These are phyloP conservation scores for Phalloptychus januarius DNA, from an alignment of 2,797 vertebrate species.

Conservation along the genomic window DNA sequence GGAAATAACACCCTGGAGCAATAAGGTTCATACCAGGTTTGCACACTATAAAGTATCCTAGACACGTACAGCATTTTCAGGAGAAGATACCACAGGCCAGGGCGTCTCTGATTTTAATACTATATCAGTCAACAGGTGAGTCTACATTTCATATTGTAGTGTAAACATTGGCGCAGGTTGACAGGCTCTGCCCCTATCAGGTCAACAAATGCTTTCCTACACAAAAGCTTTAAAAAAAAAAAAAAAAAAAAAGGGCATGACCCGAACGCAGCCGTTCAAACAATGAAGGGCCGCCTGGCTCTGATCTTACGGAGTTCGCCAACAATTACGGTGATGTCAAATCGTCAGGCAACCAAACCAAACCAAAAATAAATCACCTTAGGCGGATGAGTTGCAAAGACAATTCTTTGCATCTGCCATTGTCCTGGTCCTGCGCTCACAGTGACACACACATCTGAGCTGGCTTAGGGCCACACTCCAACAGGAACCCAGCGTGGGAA, in stretches of 20 bases:
- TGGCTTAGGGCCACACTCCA: constrained; percentile 46
- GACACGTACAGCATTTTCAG: constrained; percentile 16
- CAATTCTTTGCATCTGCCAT: constrained; percentile 5
- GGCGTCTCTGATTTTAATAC: constrained; percentile 33
- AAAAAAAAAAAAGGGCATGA: constrained; percentile 2
- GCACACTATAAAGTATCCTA: background rate
- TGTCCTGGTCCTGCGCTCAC: constrained; percentile 37
- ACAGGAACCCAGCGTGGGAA: constrained; percentile 63
- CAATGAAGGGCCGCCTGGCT: background rate
- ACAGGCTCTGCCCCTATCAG: constrained; percentile 20
- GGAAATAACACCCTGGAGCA: background rate
- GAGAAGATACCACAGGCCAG: constrained; percentile 41
- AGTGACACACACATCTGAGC: constrained; percentile 53
- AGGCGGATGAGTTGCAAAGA: constrained; percentile 1
- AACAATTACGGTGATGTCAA: background rate
- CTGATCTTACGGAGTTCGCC: background rate
- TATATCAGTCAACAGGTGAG: constrained; percentile 23
- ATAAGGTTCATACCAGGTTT: constrained; percentile 32
- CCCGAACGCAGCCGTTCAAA: background rate
- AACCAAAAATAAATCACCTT: background rate
- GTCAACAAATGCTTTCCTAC: constrained; percentile 41
- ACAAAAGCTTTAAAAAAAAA: background rate
- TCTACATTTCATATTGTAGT: constrained; percentile 20
- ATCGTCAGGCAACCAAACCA: background rate
- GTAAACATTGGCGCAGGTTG: constrained; percentile 30